Evolutionary conservation across 2,113 vertebrate genomes (phyloP), one percentile per base, ranked within the genome.

Genomic region (Mionectes macconnelli): DNA sequence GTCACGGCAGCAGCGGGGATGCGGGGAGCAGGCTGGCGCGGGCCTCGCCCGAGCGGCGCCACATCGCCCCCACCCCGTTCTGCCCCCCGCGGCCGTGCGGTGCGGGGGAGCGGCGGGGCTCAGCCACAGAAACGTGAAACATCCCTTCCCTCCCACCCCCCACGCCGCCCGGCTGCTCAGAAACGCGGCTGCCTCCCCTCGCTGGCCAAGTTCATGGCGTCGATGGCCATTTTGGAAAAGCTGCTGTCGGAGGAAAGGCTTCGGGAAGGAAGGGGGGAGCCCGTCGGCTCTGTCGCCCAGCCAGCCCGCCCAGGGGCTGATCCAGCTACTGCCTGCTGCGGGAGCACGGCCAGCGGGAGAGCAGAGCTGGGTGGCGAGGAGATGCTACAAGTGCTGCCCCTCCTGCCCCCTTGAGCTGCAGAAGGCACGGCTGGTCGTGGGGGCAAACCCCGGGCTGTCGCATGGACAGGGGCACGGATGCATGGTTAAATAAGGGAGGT

Each of bases 351-450:
- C 44, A 24, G 68, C 23, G 19, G 53, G n/a, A 82, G 78, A 11
- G 11, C 24, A 21, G 78, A 33, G 47, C 55, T 31, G 47, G 40
- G 10, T 22, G 44, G 25, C 8, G 2, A 27, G 24, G 57, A 27
- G 76, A 33, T 42, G 72, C 40, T 5, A 14, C 27, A 19, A 70
- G 88, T 42, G 5, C n/a, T 27, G 62, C 57, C 40, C 31, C 25
- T 15, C 3, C 28, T 12, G 24, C 23, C 31, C 17, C 3, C 2
- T 33, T 18, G 3, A 9, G 84, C 14, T 15, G 31, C 11, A 5
- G 44, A 8, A 68, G 6, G 56, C 6, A 7, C 6, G 14, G 44
- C 63, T 23, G 42, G 4, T 8, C 4, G 2, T 10, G 4, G 3
- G 11, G 16, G 25, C 53, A n/a, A 30, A 60, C 14, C 30, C n/a